phyloP scores from a whole-genome alignment of 1,140 invertebrate species.

The Bradynema listronoti region DNA sequence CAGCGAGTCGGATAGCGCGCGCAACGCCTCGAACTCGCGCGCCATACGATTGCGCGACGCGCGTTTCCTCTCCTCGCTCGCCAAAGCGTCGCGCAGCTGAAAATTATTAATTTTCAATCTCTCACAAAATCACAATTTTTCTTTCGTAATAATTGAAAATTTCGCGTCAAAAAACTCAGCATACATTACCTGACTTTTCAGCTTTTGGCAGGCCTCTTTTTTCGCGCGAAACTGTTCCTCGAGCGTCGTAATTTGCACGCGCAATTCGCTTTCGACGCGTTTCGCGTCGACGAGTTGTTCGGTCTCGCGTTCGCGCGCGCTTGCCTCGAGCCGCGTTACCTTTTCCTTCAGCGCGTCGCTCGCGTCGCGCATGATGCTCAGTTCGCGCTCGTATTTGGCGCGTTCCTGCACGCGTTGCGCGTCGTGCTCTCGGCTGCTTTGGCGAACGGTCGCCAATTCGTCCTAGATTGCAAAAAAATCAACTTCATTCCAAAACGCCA shows the following conservation, averaged over 20 bases:
- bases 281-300: neutral
- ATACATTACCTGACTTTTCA: neutral
- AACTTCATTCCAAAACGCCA: too few species aligned
- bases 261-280: too few species aligned
- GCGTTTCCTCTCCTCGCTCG: too few species aligned
- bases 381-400: too few species aligned
- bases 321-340: too few species aligned
- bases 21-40: constrained; percentile 31
- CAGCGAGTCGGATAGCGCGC: constrained; percentile 31
- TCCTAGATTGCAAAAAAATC: too few species aligned
- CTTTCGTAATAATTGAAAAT: constrained; percentile 9
- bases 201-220: neutral
- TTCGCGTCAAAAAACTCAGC: constrained; percentile 16
- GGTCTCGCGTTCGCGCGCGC: neutral
- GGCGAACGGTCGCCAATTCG: too few species aligned
- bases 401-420: too few species aligned
- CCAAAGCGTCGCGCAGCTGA: neutral
- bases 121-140: constrained; percentile 19
- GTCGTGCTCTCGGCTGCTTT: too few species aligned
- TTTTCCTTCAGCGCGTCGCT: too few species aligned
- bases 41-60: constrained; percentile 16
- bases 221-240: constrained; percentile 1
- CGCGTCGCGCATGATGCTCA: too few species aligned
- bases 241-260: too few species aligned
- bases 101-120: constrained; percentile 17